Base-by-base conservation (phyloP, 2,113 vertebrate species). In the Grus americana region DNA sequence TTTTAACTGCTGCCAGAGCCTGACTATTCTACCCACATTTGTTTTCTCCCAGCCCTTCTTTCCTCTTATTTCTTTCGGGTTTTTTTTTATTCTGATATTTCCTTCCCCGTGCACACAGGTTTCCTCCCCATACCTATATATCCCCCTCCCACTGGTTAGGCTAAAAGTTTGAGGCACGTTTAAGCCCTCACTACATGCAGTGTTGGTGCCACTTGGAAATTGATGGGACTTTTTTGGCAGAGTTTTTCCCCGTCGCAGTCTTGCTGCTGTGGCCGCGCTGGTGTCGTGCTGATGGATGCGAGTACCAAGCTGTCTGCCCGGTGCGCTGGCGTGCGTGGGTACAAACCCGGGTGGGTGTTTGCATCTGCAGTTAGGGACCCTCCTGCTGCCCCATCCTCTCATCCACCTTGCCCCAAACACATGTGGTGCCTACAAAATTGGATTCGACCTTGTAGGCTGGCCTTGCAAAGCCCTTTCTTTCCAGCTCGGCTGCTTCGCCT, bases 1-100 rank as follows among this genome's bases (percentile, higher is more conserved):
- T 90, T 96, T 93, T 84, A 82, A 89, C 75, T 93, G 80, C 72
- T 91, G 92, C 90, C 86, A 86, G 87, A 92, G 84, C 62, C 91
- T 88, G 94, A 85, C 58, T 93, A 6, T 91, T 81, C 91, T 89
- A 72, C 67, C 68, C 88, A 86, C 72, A 83, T 91, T 96, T 95
- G 65, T 88, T 92, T 86, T 92, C 65, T 93, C 24, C 44, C 61
- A 70, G 46, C 16, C 36, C 24, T 84, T 84, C 75, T 94, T 78
- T 49, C 65, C 40, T 91, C 70, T 62, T 46, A 47, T 58, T 95
- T 70, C 12, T 91, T 91, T 13, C 22, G 54, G 10, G 14, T 0
- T n/a, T 42, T 42, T 42, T 79, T 94, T 91, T 59, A 44, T 55
- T 15, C 55, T 89, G 15, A 3, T 79, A 40, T 59, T 91, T 92